A percentile compares a stretch with the other conserved stretches of the same genome.
These are phyloP conservation scores for Strix occidentalis DNA, from an alignment of 2,797 vertebrate genomes.

Conservation along the genomic window DNA sequence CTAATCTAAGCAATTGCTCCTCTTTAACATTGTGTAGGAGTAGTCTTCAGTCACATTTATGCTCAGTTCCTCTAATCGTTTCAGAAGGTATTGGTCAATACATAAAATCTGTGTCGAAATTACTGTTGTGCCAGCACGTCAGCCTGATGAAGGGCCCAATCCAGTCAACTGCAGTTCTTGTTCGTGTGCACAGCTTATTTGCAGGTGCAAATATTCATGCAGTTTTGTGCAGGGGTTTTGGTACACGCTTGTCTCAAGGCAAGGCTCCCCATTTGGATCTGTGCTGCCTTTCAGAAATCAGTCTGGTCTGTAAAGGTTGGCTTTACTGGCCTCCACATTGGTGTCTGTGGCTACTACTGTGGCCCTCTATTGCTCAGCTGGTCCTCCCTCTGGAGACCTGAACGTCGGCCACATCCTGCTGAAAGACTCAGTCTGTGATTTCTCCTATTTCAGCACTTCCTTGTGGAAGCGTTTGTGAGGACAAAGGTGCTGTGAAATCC, in stretches of 20 bases:
- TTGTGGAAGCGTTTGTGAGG: not conserved
- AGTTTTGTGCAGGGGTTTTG: not conserved
- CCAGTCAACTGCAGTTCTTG: not conserved
- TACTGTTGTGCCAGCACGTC: not conserved
- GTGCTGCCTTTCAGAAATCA: not conserved
- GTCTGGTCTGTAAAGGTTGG: not conserved
- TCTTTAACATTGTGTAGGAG: not conserved
- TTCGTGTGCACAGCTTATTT: not conserved
- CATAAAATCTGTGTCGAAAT: not conserved
- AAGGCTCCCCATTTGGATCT: not conserved
- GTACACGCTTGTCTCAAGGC: not conserved
- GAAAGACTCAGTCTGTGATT: not conserved
- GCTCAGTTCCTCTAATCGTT: not conserved
- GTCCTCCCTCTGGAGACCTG: not conserved
- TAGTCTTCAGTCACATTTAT: conserved; percentile 4
- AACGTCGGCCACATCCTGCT: not conserved
- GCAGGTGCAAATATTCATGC: not conserved
- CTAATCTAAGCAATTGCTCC: conserved; percentile 10
- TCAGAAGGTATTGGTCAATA: not conserved
- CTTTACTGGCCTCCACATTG: not conserved
- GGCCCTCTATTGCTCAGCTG: not conserved
- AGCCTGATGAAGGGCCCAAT: not conserved
- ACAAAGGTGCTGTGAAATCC: not conserved
- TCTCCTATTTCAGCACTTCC: not conserved
- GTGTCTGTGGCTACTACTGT: not conserved